A percentile compares a stretch with the other conserved stretches of the same genome.
Conservation (phyloP, 2,797 vertebrate genomes). For the Falco biarmicus region DNA sequence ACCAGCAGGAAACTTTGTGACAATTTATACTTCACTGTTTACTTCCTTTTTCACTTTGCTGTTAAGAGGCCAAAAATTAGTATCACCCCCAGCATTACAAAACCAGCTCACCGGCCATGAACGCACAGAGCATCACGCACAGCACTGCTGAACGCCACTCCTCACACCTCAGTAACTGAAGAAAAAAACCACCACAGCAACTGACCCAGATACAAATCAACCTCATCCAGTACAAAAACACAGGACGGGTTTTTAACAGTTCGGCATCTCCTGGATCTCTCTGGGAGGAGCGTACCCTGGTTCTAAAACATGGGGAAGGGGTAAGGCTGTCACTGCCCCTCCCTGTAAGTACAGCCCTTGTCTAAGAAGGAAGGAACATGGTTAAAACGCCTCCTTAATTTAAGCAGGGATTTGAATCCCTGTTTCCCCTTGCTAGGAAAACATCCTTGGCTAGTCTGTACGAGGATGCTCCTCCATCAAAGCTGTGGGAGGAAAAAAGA, state of each 20-base stretch:
- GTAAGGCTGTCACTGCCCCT: not conserved
- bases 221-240: not conserved
- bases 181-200: not conserved
- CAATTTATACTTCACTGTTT: not conserved
- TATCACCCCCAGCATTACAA: fast-evolving
- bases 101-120: fast-evolving
- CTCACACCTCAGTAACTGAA: not conserved
- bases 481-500: not conserved
- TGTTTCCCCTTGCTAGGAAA: not conserved
- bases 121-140: not conserved
- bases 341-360: not conserved
- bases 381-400: not conserved
- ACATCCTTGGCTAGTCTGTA: not conserved
- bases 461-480: not conserved
- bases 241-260: not conserved
- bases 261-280: not conserved
- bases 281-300: not conserved
- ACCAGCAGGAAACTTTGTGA: not conserved
- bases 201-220: not conserved
- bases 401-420: not conserved
- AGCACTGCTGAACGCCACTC: not conserved
- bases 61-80: not conserved
- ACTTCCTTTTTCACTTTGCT: conserved; percentile 4
- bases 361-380: not conserved
- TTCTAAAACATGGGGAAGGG: not conserved